Base-by-base conservation (phyloP, 92 coral and sea anemone species). In the Phymanthus crucifer region DNA sequence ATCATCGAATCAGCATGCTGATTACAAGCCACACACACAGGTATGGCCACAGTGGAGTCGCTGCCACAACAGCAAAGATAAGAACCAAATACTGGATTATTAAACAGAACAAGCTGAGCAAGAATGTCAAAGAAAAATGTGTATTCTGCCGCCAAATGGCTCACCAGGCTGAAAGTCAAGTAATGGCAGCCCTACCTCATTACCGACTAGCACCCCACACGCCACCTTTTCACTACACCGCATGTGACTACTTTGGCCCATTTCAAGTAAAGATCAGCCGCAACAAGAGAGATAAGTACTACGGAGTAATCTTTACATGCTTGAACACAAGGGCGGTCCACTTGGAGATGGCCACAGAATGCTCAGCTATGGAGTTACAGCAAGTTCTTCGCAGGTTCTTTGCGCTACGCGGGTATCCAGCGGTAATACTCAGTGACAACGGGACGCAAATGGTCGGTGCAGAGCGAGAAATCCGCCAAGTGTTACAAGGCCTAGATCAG, bases 201-300 rank as follows among this genome's bases (percentile, higher is more conserved):
- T 21, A 69, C 17, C 80, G 83, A 14, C 66, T 89, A 32, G 61
- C 80, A 23, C 91, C 89, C n/a, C 54, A 78, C 50, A 90, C 91
- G 0, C 94, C 84, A 32, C 84, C 89, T n/a, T 87, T 90, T 57
- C 36, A 90, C 72, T 33, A 80, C 87, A 84, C 78, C 9, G 70
- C 87, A 5, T 80, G 87, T 48, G 91, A 90, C 64, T 90, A 86
- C 84, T 87, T 87, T 80, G 94, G 94, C 66, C 91, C 91, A 0
- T 73, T 70, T 45, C 77, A 23, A 3, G 90, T 86, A 32, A 70
- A 66, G 16, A 35, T 90, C 24, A 74, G 93, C n/a, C 79, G 88
- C 43, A 87, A 83, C 79, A 86, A 86, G 65, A 87, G 73, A 3
- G 47, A 46, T 72, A 90, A 90, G 68, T 69, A 74, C 71, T 86